These are phyloP conservation scores for Theocolax elegans DNA, from an alignment of 1,140 invertebrate genomes.

Conservation along the genomic window DNA sequence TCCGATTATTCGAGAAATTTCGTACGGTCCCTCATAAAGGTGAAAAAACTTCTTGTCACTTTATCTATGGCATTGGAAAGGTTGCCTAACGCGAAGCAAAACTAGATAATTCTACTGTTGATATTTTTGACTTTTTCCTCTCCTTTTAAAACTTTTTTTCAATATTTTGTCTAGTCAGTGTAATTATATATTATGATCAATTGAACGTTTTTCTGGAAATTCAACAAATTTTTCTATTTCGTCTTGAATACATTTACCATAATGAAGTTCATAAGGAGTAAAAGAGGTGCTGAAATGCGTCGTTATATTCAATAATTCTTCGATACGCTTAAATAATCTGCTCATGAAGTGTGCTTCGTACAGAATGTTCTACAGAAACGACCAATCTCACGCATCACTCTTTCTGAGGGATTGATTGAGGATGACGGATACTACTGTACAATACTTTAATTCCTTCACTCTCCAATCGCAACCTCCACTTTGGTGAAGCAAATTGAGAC, in stretches of 20 bases:
- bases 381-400: conserved; percentile 54
- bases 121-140: neutral
- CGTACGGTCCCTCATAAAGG: neutral
- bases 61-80: neutral
- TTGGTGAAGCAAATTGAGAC: conserved; percentile 48
- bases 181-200: neutral
- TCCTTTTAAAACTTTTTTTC: neutral
- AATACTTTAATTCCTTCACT: conserved; percentile 5
- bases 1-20: neutral
- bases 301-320: neutral
- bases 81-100: neutral
- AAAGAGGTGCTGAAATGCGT: neutral
- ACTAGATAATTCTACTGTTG: neutral
- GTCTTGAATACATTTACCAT: too few species aligned
- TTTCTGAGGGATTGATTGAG: conserved; percentile 56
- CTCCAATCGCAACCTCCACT: too few species aligned
- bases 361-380: conserved; percentile 34
- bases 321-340: neutral
- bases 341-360: conserved; percentile 1
- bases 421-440: conserved; percentile 52
- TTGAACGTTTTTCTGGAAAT: too few species aligned
- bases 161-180: neutral
- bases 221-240: too few species aligned
- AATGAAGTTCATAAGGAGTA: too few species aligned
- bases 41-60: conserved; percentile 8